These are phyloP conservation scores for Agriopis aurantiaria DNA, from an alignment of 2,888 invertebrate genomes.

Conservation along the genomic window DNA sequence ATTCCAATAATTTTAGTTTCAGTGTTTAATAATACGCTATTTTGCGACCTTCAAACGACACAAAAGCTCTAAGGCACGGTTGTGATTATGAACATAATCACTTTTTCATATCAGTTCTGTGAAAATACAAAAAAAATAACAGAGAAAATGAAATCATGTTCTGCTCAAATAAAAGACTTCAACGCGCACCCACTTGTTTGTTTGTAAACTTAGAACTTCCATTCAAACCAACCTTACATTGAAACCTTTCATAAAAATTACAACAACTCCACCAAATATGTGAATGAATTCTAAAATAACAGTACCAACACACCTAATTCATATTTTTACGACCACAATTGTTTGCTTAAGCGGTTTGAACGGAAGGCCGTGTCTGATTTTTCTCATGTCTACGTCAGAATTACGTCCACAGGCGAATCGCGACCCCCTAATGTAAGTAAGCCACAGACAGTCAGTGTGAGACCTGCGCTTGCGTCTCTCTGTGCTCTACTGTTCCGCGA, in stretches of 20 bases:
- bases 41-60: no score
- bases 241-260: constrained; percentile 14
- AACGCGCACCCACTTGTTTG: constrained; percentile 23
- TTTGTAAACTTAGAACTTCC: constrained; percentile 11
- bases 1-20: no score
- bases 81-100: no score
- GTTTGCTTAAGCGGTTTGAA: constrained; percentile 45
- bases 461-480: constrained; percentile 75
- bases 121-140: background rate
- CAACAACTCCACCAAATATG: constrained; percentile 29
- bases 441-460: constrained; percentile 72
- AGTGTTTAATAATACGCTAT: no score
- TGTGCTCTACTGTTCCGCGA: constrained; percentile 71
- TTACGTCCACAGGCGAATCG: constrained; percentile 79
- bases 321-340: constrained; percentile 34
- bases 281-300: constrained; percentile 43
- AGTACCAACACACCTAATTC: constrained; percentile 30
- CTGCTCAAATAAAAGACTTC: constrained; percentile 22
- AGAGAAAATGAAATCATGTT: background rate
- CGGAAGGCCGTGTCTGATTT: constrained; percentile 67
- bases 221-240: constrained; percentile 7
- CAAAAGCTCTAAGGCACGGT: no score
- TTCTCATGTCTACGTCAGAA: constrained; percentile 71
- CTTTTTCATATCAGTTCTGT: background rate
- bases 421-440: constrained; percentile 73